Evolutionary conservation across 2,797 vertebrate genomes (phyloP), one percentile per base, ranked within the genome.

Genomic region (Mallotus villosus): DNA sequence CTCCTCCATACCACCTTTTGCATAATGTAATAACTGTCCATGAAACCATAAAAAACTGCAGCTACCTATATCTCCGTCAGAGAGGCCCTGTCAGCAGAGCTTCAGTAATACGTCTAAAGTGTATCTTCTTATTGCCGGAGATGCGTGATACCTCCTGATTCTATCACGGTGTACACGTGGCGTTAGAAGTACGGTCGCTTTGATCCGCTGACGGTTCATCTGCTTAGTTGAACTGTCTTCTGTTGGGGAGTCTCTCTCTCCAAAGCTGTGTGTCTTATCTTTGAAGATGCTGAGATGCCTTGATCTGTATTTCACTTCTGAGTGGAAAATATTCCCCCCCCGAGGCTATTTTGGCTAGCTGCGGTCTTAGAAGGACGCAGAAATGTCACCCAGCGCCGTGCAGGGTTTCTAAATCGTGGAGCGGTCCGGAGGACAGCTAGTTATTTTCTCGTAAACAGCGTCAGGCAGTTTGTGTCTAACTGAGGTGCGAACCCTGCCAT

Each of bases 131-230:
- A 51, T n/a, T 37, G 14, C 29, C 5, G 4, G 53, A 24, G 67
- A 60, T 34, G n/a, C 29, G 80, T 80, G 83, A 80, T 85, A 84
- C 70, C 69, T 81, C 74, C 58, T 83, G 84, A 88, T 89, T 82
- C 81, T 71, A 85, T 87, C 82, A 86, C 70, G 8, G 60, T 53
- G 81, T n/a, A 14, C 5, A 16, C 11, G 22, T 51, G 64, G 51
- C 51, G 72, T 76, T 71, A 76, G 66, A 58, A 46, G 78, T 73
- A 60, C 68, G 41, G 24, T 16, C 27, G 69, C 82, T 90, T 88
- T 86, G 81, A 91, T 90, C 82, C 55, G 77, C 66, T 67, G 68
- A 76, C 72, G 73, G 65, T 85, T 84, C 80, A 84, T 84, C 74
- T 79, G 67, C 72, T 61, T 71, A 55, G 55, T 61, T 86, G 63